Conservation (phyloP, 1,140 invertebrate genomes). For the Drosophila nigromelanica region DNA sequence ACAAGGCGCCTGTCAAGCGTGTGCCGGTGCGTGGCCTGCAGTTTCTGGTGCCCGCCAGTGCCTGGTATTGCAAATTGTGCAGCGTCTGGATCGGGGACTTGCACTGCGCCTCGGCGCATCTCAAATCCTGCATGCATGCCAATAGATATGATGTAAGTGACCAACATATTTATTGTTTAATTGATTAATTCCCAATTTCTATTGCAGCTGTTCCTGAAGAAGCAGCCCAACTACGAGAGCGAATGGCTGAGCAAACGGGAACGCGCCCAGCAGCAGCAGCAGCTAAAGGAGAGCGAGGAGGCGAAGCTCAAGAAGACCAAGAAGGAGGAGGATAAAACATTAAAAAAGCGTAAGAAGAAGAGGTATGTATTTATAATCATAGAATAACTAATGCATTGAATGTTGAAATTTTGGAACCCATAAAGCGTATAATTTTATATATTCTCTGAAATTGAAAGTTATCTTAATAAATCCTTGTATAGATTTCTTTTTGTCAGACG, state of each 20-base stretch:
- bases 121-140: slow-evolving; percentile 91
- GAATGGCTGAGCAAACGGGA: slow-evolving; percentile 93
- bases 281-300: slow-evolving; percentile 83
- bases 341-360: slow-evolving; percentile 78
- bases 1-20: slow-evolving; percentile 89
- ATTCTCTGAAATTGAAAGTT: no score
- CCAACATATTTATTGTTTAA: slow-evolving; percentile 1
- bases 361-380: slow-evolving; percentile 38
- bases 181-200: slow-evolving; percentile 25
- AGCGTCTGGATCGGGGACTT: slow-evolving; percentile 94
- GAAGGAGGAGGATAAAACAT: slow-evolving; percentile 79
- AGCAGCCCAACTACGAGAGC: slow-evolving; percentile 93
- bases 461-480: no score
- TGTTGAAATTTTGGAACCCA: no score
- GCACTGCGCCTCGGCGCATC: slow-evolving; percentile 92
- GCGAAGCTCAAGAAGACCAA: slow-evolving; percentile 74
- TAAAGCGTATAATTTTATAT: no score
- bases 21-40: slow-evolving; percentile 93
- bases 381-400: no score
- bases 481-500: no score
- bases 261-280: slow-evolving; percentile 88
- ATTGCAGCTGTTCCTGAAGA: slow-evolving; percentile 89
- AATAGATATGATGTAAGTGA: slow-evolving; percentile 90
- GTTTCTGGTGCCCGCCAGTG: slow-evolving; percentile 92
- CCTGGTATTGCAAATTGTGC: slow-evolving; percentile 95